Base-by-base conservation (phyloP, 2,113 vertebrate species). In the Amblyopsis rosae region DNA sequence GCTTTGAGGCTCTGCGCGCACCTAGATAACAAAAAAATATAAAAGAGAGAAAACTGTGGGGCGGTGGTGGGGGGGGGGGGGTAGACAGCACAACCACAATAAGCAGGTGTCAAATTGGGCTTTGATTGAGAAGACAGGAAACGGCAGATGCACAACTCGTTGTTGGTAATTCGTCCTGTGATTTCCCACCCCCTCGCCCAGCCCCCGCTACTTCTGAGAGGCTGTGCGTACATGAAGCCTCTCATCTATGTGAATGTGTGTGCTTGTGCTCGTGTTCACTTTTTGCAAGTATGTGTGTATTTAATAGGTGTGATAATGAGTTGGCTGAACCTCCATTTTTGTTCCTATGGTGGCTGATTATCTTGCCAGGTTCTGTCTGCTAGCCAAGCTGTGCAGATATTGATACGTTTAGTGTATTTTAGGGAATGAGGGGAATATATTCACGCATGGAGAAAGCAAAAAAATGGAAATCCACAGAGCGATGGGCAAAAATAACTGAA, bases 71-170 rank as follows among this genome's bases (percentile, higher is more conserved):
- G 19, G 0, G 26, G 26, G 26, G 26, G 26, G 26, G 1, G 26
- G 26, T 26, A 41, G 11, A 41, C 26, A 7, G 57, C 12, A 9
- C 45, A 17, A 54, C 59, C 45, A 64, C 63, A 79, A 80, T 26
- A 8, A 69, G 76, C 84, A 84, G 86, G 79, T 90, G 79, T 88
- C 84, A 82, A 81, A 88, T 82, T 79, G 73, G 82, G 71, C 76
- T 80, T 80, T 76, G 72, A 83, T 81, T 77, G 77, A 84, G 66
- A 81, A 62, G 80, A 82, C 70, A 75, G 59, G 63, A 63, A 75
- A 69, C 62, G 79, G 64, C 83, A 86, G 82, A 86, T 81, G 85
- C 75, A 77, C 6, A 7, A 9, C 54, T 64, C 33, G 75, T 58
- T 53, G 47, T 16, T 62, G 45, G 48, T 11, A n/a, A 75, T 79